Base-by-base conservation (phyloP, 2,797 vertebrate species). In the Chiroxiphia lanceolata region DNA sequence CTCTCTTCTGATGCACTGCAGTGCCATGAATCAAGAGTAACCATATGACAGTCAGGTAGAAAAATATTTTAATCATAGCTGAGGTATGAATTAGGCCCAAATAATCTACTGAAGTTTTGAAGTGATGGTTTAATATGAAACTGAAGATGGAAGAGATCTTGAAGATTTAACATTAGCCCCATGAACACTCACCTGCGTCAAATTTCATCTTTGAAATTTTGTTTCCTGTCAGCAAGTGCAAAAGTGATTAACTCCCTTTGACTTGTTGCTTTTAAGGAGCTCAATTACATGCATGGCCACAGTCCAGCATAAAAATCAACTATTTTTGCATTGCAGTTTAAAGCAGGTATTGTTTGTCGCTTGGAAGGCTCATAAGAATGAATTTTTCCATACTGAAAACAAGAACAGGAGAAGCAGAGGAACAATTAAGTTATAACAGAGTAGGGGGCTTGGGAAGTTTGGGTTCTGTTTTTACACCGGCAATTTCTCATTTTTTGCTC, bases 311-410 rank as follows among this genome's bases (percentile, higher is more conserved):
- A 90, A 92, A 91, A 82, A 84, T 27, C 25, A 76, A 42, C 50
- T 47, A 61, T n/a, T 90, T 90, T 87, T 90, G 68, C 75, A 47
- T 69, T 47, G 57, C 59, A 61, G 33, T 75, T 92, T 93, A 72
- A 96, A 89, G 57, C 48, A 81, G 19, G 59, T 86, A 68, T 75
- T 87, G 57, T 83, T 92, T 86, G 68, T 78, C 74, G 76, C 70
- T 54, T 83, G 71, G 48, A 92, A 87, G 22, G 22, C 27, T 83
- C 31, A 3, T 69, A 38, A 53, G 44, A 84, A n/a, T 40, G 26
- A 83, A 56, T 87, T 91, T 74, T 67, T 82, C 64, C 69, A 29
- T 82, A 20, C 26, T 85, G 29, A 91, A 77, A 91, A 63, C 19
- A 85, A 67, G 68, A 71, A 79, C 1, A 10, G 44, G 25, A 69